Percentiles rank a stretch among this genome's conserved stretches.
Conservation (phyloP, 2,888 invertebrate genomes). For the Heteromyza rotundicornis region DNA sequence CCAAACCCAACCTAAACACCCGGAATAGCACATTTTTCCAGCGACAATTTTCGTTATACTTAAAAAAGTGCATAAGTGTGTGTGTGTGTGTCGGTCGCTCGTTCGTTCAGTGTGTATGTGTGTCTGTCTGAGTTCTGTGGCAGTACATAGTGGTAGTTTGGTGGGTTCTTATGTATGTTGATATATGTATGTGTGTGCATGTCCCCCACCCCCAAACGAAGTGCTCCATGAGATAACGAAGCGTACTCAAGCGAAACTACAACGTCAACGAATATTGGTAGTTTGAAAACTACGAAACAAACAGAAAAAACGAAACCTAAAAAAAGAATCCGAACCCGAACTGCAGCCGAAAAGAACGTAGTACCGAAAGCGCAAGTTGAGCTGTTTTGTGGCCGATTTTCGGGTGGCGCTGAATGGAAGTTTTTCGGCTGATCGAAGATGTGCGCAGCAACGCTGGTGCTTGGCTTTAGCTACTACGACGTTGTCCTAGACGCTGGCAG, state of each 20-base stretch:
- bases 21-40: conserved; percentile 48
- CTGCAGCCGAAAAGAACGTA: conserved; percentile 21
- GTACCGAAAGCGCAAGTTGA: conserved; percentile 24
- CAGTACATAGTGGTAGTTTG: too few species aligned
- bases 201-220: conserved; percentile 44
- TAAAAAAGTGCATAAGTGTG: conserved; percentile 26
- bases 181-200: conserved; percentile 33
- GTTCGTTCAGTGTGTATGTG: not conserved
- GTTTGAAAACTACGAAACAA: conserved; percentile 11
- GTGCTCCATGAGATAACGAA: conserved; percentile 54
- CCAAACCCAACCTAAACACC: conserved; percentile 38
- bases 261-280: conserved; percentile 21
- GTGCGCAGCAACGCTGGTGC: conserved; percentile 16
- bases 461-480: not conserved
- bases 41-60: conserved; percentile 51
- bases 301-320: conserved; percentile 3
- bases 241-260: conserved; percentile 43
- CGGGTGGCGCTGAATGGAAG: conserved; percentile 31
- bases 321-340: conserved; percentile 8
- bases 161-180: not conserved
- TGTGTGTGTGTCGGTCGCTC: conserved; percentile 13
- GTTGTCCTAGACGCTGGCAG: conserved; percentile 9
- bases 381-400: conserved; percentile 52
- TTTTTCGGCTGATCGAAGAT: conserved; percentile 28
- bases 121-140: conserved; percentile 9